Evolutionary conservation across 2,113 vertebrate species (phyloP).

Genomic region (Neogobius melanostomus): DNA sequence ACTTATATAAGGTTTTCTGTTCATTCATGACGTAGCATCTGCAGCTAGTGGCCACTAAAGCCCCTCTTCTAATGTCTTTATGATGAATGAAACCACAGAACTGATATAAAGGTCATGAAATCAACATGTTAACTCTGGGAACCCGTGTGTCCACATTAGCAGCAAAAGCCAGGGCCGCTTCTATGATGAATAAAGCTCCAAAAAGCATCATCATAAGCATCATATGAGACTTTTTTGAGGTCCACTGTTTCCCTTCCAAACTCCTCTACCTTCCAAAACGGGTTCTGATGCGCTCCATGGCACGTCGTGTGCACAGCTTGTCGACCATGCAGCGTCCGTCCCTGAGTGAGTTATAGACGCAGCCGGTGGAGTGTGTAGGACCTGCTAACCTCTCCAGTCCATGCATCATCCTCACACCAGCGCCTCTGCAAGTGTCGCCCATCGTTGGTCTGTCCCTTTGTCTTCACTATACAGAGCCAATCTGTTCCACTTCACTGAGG

Average conservation of each 20-base stretch:
- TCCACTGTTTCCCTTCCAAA: neutral
- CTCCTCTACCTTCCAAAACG: neutral
- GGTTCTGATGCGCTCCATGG: accelerated
- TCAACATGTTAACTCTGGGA: no score
- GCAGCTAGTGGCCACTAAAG: no score
- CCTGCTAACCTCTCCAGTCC: constrained; percentile 21
- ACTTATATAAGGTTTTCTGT: no score
- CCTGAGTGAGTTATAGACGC: constrained; percentile 21
- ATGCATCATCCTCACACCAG: constrained; percentile 49
- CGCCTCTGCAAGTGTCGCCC: constrained; percentile 23
- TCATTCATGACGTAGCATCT: no score
- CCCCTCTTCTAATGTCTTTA: no score
- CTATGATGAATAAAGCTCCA: no score
- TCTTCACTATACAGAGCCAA: constrained; percentile 4
- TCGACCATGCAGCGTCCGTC: neutral
- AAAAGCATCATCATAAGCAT: no score
- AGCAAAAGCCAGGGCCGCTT: no score
- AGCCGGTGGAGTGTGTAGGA: constrained; percentile 6
- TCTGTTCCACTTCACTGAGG: neutral
- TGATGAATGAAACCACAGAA: no score
- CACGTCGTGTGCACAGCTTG: neutral
- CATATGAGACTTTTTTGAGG: neutral
- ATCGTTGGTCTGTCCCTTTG: constrained; percentile 14
- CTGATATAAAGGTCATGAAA: no score
- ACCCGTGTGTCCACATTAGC: no score